Evolutionary conservation across 2,113 vertebrate species (phyloP).

Genomic region (Oxyruncus cristatus): DNA sequence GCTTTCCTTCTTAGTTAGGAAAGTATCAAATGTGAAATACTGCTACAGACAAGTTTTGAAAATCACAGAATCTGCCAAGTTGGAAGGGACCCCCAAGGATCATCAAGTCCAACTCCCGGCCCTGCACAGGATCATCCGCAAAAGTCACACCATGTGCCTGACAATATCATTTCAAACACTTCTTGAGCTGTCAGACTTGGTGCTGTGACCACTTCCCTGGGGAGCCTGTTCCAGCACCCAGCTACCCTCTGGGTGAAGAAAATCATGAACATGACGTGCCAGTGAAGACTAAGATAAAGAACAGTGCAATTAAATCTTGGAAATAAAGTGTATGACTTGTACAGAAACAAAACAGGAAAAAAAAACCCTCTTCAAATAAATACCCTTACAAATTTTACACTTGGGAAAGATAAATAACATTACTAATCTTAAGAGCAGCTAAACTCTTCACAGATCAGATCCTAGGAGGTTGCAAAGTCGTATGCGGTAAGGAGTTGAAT

Average conservation of each 20-base stretch:
- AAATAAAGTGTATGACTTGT: not conserved
- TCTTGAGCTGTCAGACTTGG: not conserved
- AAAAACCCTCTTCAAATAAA: not conserved
- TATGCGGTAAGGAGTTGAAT: not conserved
- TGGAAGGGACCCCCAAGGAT: not conserved
- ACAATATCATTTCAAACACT: not conserved
- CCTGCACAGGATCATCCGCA: not conserved
- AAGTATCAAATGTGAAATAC: constrained; percentile 40
- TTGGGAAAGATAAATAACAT: not conserved
- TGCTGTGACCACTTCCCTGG: not conserved
- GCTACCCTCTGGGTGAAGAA: not conserved
- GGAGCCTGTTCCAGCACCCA: not conserved
- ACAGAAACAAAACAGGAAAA: not conserved
- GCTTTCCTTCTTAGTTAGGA: constrained; percentile 31
- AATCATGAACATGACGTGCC: not conserved
- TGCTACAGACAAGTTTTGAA: constrained; percentile 3
- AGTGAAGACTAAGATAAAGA: not conserved
- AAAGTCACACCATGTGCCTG: not conserved
- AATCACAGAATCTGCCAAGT: not conserved
- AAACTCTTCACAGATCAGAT: not conserved
- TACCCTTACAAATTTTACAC: not conserved
- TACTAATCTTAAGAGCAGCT: not conserved
- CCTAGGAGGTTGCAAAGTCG: not conserved
- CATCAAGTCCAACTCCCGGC: not conserved
- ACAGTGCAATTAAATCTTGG: not conserved